phyloP scores from a whole-genome alignment of 35 echinoderm and acorn worm species.

The Amphiura filiformis region DNA sequence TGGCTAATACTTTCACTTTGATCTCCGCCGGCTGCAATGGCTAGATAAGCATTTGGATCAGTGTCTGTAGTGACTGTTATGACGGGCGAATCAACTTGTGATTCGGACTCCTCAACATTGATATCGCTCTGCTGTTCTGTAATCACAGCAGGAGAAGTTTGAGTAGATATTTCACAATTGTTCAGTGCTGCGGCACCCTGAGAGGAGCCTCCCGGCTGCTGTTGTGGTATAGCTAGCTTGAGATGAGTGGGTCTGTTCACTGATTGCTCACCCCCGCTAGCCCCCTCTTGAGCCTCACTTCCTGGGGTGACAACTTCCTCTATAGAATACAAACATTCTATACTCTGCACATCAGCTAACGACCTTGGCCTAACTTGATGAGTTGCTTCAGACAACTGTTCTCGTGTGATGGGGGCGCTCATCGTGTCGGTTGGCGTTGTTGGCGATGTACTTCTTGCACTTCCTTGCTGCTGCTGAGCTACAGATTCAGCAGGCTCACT shows the following conservation, averaged over 20 bases:
- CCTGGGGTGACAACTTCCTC: not conserved
- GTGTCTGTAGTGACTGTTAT: slow-evolving; percentile 4
- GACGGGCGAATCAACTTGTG: not conserved
- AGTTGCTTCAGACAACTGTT: slow-evolving; percentile 72
- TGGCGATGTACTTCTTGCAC: slow-evolving; percentile 18
- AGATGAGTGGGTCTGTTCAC: slow-evolving; percentile 31
- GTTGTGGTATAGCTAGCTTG: not conserved
- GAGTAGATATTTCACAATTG: not conserved
- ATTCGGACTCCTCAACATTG: not conserved
- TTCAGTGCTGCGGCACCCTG: not conserved
- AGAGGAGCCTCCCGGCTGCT: no score
- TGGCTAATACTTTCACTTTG: no score
- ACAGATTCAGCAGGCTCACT: not conserved
- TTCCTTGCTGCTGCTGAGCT: not conserved
- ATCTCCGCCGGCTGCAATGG: no score
- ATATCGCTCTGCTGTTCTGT: not conserved
- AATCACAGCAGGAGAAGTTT: not conserved
- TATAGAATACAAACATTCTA: slow-evolving; percentile 43
- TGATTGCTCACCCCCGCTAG: not conserved
- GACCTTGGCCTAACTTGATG: slow-evolving; percentile 35
- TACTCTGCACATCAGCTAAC: slow-evolving; percentile 61
- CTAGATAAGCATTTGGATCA: no score
- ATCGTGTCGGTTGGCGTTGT: slow-evolving; percentile 70
- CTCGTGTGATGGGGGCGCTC: slow-evolving; percentile 53
- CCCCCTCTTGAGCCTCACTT: not conserved